Evolutionary conservation across 2,113 vertebrate species (phyloP), one percentile per base, ranked within the genome.

Genomic region (Rousettus leschenaultii): DNA sequence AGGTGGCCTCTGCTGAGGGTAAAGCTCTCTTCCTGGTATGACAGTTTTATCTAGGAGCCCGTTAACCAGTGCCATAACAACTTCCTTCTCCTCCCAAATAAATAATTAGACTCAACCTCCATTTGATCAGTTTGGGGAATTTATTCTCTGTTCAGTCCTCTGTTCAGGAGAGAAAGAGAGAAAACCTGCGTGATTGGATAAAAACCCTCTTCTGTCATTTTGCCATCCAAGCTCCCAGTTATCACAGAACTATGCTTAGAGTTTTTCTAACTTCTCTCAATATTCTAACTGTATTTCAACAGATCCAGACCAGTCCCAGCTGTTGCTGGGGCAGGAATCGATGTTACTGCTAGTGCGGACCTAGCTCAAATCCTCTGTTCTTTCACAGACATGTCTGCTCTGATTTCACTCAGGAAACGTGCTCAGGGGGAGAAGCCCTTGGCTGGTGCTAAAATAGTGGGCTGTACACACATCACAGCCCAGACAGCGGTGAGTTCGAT

Each of bases 391-490:
- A 99, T 99, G 99, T 99, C 99, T 97, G 99, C 99, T 95, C 99
- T 99, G 97, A 99, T 99, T 98, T 99, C 99, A 51, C 98, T 99
- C 98, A 99, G 99, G 98, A 99, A 99, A 98, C 98, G 99, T 98
- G 99, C 99, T 82, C 99, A 99, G 98, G 99, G 99, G 55, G 99
- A 99, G 98, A 99, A 99, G 91, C 99, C 99, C 68, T 98, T 99
- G 95, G 99, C 99, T 51, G 99, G 99, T 98, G 99, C 99, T 33
- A 99, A 99, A 98, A 99, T 99, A 35, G 99, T 99, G 38, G 99
- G 99, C 97, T 99, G 99, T 45, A 99, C 99, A 88, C 99, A 99
- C 97, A 99, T 99, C 97, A 99, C 99, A 26, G 99, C 99, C 79
- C 99, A 99, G 98, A 99, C 99, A 6, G 99, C 99, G 5, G 99